Evolutionary conservation across 2,888 invertebrate genomes (phyloP).

Genomic region (Notodonta ziczac): DNA sequence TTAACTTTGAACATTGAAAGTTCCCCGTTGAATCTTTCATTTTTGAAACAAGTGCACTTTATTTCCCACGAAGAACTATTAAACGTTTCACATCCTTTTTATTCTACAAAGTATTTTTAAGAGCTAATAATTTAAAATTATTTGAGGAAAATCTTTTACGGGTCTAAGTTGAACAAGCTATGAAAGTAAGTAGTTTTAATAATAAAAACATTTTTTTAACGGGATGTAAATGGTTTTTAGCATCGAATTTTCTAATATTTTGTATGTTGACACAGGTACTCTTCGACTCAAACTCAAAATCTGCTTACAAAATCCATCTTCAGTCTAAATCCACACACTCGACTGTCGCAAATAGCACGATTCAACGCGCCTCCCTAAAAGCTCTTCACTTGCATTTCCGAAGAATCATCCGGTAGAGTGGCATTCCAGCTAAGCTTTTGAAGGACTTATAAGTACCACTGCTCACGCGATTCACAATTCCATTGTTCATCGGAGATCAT

Average conservation of each 20-base stretch:
- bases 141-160: constrained; percentile 8
- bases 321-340: constrained; percentile 20
- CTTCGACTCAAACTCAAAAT: constrained; percentile 19
- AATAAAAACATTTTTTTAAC: neutral
- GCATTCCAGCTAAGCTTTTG: constrained; percentile 14
- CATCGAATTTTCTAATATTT: neutral
- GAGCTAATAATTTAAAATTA: constrained; percentile 18
- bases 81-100: neutral
- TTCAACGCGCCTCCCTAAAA: constrained; percentile 27
- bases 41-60: neutral
- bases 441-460: neutral
- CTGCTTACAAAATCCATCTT: constrained; percentile 17
- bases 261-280: constrained; percentile 10
- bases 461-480: neutral
- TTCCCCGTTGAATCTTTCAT: neutral
- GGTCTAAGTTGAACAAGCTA: neutral
- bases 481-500: neutral
- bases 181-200: constrained; percentile 11
- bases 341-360: constrained; percentile 21
- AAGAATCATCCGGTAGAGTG: constrained; percentile 23
- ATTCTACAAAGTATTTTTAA: constrained; percentile 13
- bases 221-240: neutral
- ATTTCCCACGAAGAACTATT: neutral
- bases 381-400: constrained; percentile 21
- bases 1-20: too few relatives aligned